Evolutionary conservation across 2,888 invertebrate species (phyloP), one percentile per base, ranked within the genome.

Genomic region (Rhyacophila evoluta): DNA sequence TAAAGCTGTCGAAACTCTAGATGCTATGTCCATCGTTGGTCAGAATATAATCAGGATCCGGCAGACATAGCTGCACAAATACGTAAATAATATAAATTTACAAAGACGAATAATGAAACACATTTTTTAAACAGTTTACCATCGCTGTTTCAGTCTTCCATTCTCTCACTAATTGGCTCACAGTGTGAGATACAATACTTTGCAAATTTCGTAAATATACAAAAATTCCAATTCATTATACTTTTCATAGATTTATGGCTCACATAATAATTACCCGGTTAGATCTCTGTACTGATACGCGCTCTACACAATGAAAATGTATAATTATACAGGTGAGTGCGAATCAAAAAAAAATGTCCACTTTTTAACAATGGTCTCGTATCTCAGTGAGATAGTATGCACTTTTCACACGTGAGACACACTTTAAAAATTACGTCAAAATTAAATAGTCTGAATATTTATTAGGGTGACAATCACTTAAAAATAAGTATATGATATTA

Each of bases 131-230:
- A 68, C 25, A 12, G 72, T 72, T 72, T 12, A 12, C 25, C 1
- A 36, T 36, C 15, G 11, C 37, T 72, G 72, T 11, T 25, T 19
- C n/a, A 33, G 12, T 19, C 15, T 25, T 72, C 72, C 72, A 36
- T 72, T 72, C 72, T 72, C 72, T 72, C 72, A 37, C 25, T 72
- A 72, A 72, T 55, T 55, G 55, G 55, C 55, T 55, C 55, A 55
- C 55, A 55, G 55, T 72, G 37, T 37, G 72, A 72, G 33, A 72
- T 72, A 55, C 55, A 55, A 55, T 55, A 55, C 55, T 55, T 55
- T 55, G 55, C 55, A 19, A 55, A 55, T 55, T 55, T 55, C 55
- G 55, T 55, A 55, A 55, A 55, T 55, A 55, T 19, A 55, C 55
- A 55, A 55, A 55, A 55, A 55, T 55, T 55, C 55, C 55, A 25